phyloP scores from a whole-genome alignment of 2,797 vertebrate genomes.

The Aotus griseimembra region DNA sequence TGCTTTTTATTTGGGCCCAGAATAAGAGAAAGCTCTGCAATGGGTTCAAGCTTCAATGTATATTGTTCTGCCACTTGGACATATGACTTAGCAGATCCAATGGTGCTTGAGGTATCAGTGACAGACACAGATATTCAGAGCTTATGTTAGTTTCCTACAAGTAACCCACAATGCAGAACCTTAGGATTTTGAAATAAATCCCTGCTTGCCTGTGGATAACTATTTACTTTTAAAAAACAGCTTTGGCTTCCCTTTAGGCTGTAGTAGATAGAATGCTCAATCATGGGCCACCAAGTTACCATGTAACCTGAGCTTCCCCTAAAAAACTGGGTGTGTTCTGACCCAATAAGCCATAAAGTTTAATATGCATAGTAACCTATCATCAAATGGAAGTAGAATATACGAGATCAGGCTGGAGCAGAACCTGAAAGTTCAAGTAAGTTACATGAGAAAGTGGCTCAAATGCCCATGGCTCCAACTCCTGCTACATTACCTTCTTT shows the following conservation, averaged over 20 bases:
- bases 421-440: neutral
- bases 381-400: neutral
- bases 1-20: neutral
- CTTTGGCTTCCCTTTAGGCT: neutral
- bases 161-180: neutral
- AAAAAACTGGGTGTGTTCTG: neutral
- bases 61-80: neutral
- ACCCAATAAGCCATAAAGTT: neutral
- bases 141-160: neutral
- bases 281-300: neutral
- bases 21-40: neutral
- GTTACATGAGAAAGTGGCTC: neutral
- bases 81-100: neutral
- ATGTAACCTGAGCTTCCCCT: neutral
- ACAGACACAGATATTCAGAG: neutral
- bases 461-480: neutral
- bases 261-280: neutral
- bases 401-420: neutral
- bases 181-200: neutral
- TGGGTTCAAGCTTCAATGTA: neutral
- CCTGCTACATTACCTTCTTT: neutral
- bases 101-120: neutral
- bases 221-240: neutral
- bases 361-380: neutral
- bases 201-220: neutral